Conservation (phyloP, 2,113 vertebrate genomes). For the Murina feae region DNA sequence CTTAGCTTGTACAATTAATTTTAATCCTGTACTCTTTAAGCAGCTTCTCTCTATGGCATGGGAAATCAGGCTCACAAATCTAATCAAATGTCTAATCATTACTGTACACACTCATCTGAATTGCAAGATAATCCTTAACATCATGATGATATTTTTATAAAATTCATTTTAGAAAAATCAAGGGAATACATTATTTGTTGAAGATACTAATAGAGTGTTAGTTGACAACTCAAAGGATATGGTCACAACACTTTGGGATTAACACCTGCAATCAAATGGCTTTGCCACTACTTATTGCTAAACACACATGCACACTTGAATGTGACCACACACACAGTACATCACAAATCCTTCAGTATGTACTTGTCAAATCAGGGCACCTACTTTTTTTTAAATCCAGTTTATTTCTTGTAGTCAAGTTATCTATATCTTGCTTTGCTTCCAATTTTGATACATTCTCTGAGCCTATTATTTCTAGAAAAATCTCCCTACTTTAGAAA, state of each 20-base stretch:
- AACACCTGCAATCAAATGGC: not conserved
- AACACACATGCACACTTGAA: not conserved
- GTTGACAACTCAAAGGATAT: not conserved
- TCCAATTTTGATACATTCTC: not conserved
- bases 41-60: not conserved
- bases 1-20: not conserved
- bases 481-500: not conserved
- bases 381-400: not conserved
- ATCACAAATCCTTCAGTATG: not conserved
- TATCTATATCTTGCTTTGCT: not conserved
- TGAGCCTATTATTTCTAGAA: not conserved
- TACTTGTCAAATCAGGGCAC: not conserved
- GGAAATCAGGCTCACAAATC: not conserved
- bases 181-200: constrained; percentile 8
- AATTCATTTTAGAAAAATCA: constrained; percentile 33
- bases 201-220: constrained; percentile 11
- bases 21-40: not conserved
- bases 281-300: not conserved
- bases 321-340: rapidly evolving
- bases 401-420: not conserved
- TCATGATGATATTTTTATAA: not conserved
- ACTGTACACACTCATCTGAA: not conserved
- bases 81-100: constrained; percentile 11
- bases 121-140: constrained; percentile 31
- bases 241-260: not conserved